Evolutionary conservation across 1,140 invertebrate genomes (phyloP).

Genomic region (Caenorhabditis latens): DNA sequence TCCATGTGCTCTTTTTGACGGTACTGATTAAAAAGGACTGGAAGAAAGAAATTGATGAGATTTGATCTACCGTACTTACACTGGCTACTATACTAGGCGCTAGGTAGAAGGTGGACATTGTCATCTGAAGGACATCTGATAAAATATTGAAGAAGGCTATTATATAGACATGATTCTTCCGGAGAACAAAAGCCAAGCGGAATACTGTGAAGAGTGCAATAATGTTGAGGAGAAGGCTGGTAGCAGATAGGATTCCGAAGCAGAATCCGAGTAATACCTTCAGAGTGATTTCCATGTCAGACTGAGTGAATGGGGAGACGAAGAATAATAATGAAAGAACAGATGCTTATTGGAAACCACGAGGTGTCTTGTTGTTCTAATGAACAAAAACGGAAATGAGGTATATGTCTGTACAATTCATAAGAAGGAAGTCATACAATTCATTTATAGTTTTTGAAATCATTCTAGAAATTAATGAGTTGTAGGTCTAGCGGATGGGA

Average conservation of each 20-base stretch:
- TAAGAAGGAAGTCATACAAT: too few species aligned
- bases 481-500: too few species aligned
- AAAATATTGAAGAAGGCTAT: neutral
- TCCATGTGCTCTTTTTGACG: neutral
- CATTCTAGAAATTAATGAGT: too few species aligned
- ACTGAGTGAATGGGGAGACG: neutral
- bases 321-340: neutral
- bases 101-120: neutral
- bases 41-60: neutral
- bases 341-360: too few species aligned
- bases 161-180: neutral
- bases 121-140: neutral
- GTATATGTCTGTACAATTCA: too few species aligned
- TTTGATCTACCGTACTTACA: neutral
- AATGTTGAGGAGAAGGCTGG: neutral
- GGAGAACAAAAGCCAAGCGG: neutral
- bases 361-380: too few species aligned
- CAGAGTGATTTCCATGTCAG: neutral
- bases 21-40: neutral
- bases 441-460: too few species aligned
- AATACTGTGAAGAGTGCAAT: conserved; percentile 3
- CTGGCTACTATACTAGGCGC: neutral
- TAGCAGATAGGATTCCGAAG: neutral
- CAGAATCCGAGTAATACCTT: neutral
- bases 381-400: too few species aligned